phyloP scores from a whole-genome alignment of 1,140 invertebrate species.

The Platyscapa corneri region DNA sequence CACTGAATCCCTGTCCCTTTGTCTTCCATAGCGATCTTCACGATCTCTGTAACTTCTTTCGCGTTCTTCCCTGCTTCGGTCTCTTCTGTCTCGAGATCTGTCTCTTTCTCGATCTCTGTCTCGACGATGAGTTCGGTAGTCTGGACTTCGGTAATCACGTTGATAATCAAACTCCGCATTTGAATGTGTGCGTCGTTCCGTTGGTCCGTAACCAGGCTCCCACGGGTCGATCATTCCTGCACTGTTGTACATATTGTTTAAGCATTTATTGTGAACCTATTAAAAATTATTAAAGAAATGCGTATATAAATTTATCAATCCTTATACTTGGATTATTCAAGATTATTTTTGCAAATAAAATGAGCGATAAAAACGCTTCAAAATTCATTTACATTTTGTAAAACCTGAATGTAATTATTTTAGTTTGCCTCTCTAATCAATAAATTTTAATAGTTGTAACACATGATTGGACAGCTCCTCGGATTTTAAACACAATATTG shows the following conservation, averaged over 20 bases:
- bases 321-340: no score
- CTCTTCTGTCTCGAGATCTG: conserved; percentile 67
- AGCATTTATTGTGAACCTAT: conserved; percentile 49
- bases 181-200: conserved; percentile 62
- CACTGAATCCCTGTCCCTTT: conserved; percentile 61
- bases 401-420: no score
- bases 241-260: conserved; percentile 45
- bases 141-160: conserved; percentile 67
- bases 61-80: conserved; percentile 68
- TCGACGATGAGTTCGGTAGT: conserved; percentile 67
- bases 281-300: conserved; percentile 23
- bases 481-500: no score
- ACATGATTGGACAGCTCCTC: no score
- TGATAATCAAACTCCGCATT: conserved; percentile 64
- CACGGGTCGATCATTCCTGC: conserved; percentile 65
- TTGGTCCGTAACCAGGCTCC: conserved; percentile 70
- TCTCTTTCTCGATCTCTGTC: conserved; percentile 69
- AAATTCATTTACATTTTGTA: no score
- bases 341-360: no score
- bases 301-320: not conserved
- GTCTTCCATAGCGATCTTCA: conserved; percentile 66
- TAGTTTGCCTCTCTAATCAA: no score
- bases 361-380: no score
- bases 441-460: no score
- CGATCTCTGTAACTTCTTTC: conserved; percentile 69